phyloP scores from a whole-genome alignment of 2,888 invertebrate species.

The Rhodophaea formosa region DNA sequence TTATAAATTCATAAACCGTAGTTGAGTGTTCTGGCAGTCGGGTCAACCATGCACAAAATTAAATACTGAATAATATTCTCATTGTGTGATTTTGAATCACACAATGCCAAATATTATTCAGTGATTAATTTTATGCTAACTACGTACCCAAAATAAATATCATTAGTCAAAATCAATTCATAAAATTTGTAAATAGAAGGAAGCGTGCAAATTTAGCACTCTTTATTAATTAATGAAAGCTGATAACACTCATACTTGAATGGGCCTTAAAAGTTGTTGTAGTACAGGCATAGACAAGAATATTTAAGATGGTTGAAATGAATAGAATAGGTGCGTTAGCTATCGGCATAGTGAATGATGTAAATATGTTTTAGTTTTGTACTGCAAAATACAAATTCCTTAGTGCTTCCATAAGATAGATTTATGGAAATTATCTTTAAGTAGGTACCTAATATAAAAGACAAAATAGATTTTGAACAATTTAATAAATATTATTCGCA shows the following conservation, averaged over 20 bases:
- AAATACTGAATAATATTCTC: too few species aligned
- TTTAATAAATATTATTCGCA: not conserved
- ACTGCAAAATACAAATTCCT: conserved; percentile 52
- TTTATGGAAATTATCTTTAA: conserved; percentile 35
- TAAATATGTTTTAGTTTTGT: conserved; percentile 45
- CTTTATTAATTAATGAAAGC: not conserved
- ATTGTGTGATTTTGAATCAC: too few species aligned
- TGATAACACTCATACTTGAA: conserved; percentile 3
- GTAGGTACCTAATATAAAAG: conserved; percentile 18
- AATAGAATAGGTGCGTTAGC: conserved; percentile 17
- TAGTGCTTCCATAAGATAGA: conserved; percentile 64
- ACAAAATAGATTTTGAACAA: conserved; percentile 9
- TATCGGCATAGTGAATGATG: conserved; percentile 19
- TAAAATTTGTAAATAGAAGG: too few species aligned
- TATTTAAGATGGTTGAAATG: conserved; percentile 7
- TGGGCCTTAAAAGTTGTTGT: not conserved
- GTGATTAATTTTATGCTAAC: too few species aligned
- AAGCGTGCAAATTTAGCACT: too few species aligned
- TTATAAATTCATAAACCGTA: too few species aligned
- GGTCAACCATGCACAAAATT: too few species aligned
- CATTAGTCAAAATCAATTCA: too few species aligned
- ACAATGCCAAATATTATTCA: too few species aligned
- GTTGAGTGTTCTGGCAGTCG: too few species aligned
- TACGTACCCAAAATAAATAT: too few species aligned
- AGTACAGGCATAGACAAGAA: not conserved